These are phyloP conservation scores for Scomber japonicus DNA, from an alignment of 2,113 vertebrate genomes.

Conservation along the genomic window DNA sequence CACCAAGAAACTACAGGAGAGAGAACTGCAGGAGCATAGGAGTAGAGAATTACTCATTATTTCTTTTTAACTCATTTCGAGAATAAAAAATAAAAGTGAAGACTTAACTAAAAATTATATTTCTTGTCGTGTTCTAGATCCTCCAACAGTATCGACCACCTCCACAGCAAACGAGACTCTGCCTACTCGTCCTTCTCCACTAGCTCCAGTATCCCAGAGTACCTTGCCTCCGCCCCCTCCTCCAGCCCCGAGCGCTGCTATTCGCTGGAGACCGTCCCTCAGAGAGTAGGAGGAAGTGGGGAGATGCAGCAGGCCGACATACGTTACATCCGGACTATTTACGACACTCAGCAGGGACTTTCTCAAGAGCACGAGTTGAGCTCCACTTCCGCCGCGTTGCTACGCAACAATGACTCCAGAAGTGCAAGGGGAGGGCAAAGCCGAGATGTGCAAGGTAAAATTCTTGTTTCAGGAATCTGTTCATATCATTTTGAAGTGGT, in stretches of 20 bases:
- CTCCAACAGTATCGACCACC: slow-evolving; percentile 94
- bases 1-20: too few species aligned
- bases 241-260: slow-evolving; percentile 87
- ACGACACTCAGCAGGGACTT: slow-evolving; percentile 79
- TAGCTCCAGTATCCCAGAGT: slow-evolving; percentile 94
- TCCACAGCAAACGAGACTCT: slow-evolving; percentile 96
- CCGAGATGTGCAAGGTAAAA: slow-evolving; percentile 62
- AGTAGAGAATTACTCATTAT: too few species aligned
- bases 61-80: too few species aligned
- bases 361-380: slow-evolving; percentile 61
- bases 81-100: neutral
- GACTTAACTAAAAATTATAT: neutral
- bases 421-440: neutral
- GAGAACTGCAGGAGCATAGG: too few species aligned
- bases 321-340: slow-evolving; percentile 88
- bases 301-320: slow-evolving; percentile 91
- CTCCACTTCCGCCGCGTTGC: slow-evolving; percentile 35
- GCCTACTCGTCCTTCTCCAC: slow-evolving; percentile 98
- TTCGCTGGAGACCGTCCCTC: slow-evolving; percentile 84
- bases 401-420: slow-evolving; percentile 45
- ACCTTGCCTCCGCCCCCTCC: slow-evolving; percentile 77
- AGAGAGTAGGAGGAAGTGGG: slow-evolving; percentile 74
- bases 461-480: neutral
- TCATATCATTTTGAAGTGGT: neutral
- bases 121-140: slow-evolving; percentile 85